Evolutionary conservation across 2,113 vertebrate genomes (phyloP).

Genomic region (Malurus melanocephalus): DNA sequence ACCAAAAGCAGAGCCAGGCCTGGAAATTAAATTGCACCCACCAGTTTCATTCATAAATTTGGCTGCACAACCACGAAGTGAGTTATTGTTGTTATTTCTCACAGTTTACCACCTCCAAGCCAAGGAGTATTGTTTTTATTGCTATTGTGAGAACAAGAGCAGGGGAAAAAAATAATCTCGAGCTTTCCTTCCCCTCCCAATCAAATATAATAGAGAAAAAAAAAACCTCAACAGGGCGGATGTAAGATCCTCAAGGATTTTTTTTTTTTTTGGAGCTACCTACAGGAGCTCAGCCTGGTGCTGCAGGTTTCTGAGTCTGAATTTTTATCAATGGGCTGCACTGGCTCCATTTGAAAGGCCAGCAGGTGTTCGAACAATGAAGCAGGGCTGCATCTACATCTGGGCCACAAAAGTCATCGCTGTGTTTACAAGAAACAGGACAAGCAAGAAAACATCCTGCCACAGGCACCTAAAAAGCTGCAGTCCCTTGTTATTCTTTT

Average conservation of each 20-base stretch:
- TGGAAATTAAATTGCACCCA: neutral
- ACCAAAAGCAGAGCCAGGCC: neutral
- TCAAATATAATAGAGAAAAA: constrained; percentile 23
- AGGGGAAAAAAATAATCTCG: neutral
- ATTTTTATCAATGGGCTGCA: constrained; percentile 67
- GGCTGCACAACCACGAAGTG: neutral
- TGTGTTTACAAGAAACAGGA: constrained; percentile 72
- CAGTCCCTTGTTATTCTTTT: constrained; percentile 51
- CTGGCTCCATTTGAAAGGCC: constrained; percentile 35
- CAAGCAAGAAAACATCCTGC: constrained; percentile 79
- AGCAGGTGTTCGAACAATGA: constrained; percentile 82
- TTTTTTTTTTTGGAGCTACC: neutral
- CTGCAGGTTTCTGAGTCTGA: constrained; percentile 10
- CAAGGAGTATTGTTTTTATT: constrained; percentile 58
- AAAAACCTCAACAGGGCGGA: neutral
- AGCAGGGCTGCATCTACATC: constrained; percentile 60
- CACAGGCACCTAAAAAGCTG: constrained; percentile 43
- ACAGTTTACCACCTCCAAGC: neutral
- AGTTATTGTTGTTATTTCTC: constrained; percentile 44
- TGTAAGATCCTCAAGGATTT: constrained; percentile 28
- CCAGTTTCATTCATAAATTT: constrained; percentile 44
- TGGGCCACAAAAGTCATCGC: constrained; percentile 66
- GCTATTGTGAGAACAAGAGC: constrained; percentile 46
- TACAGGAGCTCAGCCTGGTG: neutral
- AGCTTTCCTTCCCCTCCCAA: constrained; percentile 32